These are phyloP conservation scores for Cydia amplana DNA, from an alignment of 1,140 invertebrate genomes.

Conservation along the genomic window DNA sequence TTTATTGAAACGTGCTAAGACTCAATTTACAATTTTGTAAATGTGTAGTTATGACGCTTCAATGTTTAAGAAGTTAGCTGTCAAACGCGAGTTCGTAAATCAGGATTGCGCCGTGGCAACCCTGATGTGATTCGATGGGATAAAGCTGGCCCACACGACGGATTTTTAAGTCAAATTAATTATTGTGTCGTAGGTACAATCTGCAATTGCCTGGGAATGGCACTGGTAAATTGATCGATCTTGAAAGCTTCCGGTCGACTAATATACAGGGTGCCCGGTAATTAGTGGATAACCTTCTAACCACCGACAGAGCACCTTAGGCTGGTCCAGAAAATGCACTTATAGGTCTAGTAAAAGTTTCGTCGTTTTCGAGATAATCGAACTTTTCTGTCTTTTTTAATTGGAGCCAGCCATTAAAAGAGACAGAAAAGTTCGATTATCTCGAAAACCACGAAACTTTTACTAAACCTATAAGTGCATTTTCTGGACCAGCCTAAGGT, in stretches of 20 bases:
- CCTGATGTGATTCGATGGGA: neutral
- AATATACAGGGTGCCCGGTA: too few relatives aligned
- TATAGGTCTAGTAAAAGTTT: too few relatives aligned
- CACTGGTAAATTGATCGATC: neutral
- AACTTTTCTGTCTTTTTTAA: too few relatives aligned
- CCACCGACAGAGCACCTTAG: too few relatives aligned
- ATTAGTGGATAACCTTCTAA: too few relatives aligned
- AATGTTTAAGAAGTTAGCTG: neutral
- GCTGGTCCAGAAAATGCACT: too few relatives aligned
- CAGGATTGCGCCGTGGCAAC: conserved; percentile 19
- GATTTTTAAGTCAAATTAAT: conserved; percentile 20
- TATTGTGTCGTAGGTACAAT: conserved; percentile 4
- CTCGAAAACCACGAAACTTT: too few relatives aligned
- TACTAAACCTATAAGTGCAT: too few relatives aligned
- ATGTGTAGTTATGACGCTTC: neutral
- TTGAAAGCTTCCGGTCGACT: neutral
- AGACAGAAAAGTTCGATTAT: too few relatives aligned
- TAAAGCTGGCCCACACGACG: neutral
- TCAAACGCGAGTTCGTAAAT: conserved; percentile 23
- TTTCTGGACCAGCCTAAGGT: too few relatives aligned
- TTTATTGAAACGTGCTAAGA: neutral
- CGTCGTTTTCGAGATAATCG: too few relatives aligned
- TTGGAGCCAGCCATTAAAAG: too few relatives aligned
- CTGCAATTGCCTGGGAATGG: neutral
- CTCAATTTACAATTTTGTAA: neutral